Conservation (phyloP, 2,797 vertebrate species). For the Acestrorhynchus altus region DNA sequence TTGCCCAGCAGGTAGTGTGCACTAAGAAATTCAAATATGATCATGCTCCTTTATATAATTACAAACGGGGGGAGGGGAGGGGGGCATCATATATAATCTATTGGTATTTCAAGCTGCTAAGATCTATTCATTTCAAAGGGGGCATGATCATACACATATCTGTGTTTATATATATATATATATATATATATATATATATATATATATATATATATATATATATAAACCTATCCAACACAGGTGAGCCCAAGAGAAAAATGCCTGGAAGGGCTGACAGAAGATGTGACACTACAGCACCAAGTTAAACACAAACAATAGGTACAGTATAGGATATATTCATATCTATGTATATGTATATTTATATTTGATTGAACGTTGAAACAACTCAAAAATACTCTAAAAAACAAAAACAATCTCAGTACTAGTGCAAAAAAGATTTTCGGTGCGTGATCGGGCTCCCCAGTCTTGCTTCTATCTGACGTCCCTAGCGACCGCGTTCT, state of each 20-base stretch:
- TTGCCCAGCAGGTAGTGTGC: conserved; percentile 14
- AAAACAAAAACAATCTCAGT: conserved; percentile 53
- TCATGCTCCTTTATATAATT: conserved; percentile 21
- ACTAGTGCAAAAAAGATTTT: conserved; percentile 63
- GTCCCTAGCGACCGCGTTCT: conserved; percentile 38
- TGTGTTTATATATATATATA: neutral
- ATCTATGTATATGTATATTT: conserved; percentile 65
- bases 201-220: too few relatives aligned
- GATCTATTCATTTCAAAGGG: conserved; percentile 18
- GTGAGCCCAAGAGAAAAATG: conserved; percentile 53
- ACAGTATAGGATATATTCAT: conserved; percentile 63
- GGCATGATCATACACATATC: conserved; percentile 2
- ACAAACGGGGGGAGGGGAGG: neutral
- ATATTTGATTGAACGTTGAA: conserved; percentile 59
- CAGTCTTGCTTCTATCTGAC: conserved; percentile 45
- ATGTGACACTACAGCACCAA: conserved; percentile 64
- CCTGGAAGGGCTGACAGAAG: conserved; percentile 49
- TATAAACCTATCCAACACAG: conserved; percentile 37
- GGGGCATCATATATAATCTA: neutral
- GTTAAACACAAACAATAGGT: conserved; percentile 62
- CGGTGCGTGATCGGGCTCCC: conserved; percentile 54
- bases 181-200: conserved; percentile 12
- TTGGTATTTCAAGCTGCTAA: conserved; percentile 23
- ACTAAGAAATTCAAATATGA: conserved; percentile 4
- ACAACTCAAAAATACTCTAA: conserved; percentile 57